Conservation (phyloP, 2,113 vertebrate species). For the Ochotona curzoniae region DNA sequence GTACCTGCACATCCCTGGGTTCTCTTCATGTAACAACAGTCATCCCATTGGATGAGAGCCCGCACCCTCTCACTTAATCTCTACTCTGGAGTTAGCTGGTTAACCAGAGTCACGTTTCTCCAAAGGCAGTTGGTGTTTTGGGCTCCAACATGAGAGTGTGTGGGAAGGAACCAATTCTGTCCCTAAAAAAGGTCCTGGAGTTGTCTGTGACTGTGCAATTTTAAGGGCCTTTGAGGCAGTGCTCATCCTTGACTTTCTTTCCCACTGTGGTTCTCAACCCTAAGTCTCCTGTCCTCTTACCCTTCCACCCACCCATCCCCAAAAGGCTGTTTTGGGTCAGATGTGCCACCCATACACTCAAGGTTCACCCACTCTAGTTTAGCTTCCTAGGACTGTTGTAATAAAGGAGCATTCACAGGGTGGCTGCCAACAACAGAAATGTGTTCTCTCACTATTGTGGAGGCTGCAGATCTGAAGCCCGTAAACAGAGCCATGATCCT, state of each 20-base stretch:
- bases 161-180: background rate
- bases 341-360: accelerated
- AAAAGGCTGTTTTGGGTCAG: accelerated
- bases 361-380: background rate
- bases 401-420: background rate
- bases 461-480: background rate
- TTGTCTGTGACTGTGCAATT: background rate
- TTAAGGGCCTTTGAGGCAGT: background rate
- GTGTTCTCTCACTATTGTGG: background rate
- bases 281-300: background rate
- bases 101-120: background rate
- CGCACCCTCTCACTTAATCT: background rate
- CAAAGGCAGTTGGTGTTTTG: background rate
- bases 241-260: background rate
- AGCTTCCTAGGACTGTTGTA: too few species aligned
- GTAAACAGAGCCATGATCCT: accelerated
- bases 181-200: background rate
- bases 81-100: background rate
- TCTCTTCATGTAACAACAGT: background rate
- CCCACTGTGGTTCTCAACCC: background rate
- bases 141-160: accelerated
- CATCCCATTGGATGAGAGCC: accelerated
- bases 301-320: background rate
- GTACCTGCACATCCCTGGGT: accelerated
- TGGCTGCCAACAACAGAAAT: background rate